Conservation (phyloP, 1,140 invertebrate species). For the Samia ricini region DNA sequence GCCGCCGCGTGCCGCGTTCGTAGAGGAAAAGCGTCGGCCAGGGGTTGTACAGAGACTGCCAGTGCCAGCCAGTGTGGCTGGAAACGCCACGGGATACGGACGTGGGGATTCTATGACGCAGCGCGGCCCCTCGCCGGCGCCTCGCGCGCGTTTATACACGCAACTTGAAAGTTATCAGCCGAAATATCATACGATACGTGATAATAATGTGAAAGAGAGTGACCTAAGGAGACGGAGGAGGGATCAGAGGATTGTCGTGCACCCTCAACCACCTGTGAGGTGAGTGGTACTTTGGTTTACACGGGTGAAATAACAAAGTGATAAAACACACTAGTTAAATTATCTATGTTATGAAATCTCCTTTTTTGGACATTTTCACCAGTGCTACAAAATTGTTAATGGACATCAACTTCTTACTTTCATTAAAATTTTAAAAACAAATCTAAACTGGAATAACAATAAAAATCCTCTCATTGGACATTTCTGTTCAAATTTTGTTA, state of each 20-base stretch:
- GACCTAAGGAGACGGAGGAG: constrained; percentile 54
- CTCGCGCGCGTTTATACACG: constrained; percentile 59
- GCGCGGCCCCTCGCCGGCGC: constrained; percentile 47
- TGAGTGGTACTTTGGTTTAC: too few species aligned
- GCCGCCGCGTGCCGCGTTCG: constrained; percentile 65
- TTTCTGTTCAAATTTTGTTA: too few species aligned
- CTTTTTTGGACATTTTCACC: too few species aligned
- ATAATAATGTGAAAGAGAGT: constrained; percentile 69
- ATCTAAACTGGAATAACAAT: too few species aligned
- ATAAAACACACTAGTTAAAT: too few species aligned
- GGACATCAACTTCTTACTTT: too few species aligned
- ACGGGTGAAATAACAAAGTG: too few species aligned
- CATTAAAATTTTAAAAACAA: too few species aligned
- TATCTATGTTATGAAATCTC: too few species aligned
- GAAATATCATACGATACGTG: constrained; percentile 74
- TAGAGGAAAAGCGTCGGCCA: constrained; percentile 59
- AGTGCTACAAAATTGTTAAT: too few species aligned
- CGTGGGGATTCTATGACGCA: constrained; percentile 56
- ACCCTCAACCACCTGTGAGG: constrained; percentile 45
- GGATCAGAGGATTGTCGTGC: constrained; percentile 49
- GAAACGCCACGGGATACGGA: constrained; percentile 45
- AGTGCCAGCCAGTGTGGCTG: constrained; percentile 50
- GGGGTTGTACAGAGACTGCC: constrained; percentile 48
- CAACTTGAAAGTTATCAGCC: constrained; percentile 76
- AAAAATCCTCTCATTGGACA: too few species aligned